These are phyloP conservation scores for Andrena fulva DNA, from an alignment of 2,888 invertebrate species.

Conservation along the genomic window DNA sequence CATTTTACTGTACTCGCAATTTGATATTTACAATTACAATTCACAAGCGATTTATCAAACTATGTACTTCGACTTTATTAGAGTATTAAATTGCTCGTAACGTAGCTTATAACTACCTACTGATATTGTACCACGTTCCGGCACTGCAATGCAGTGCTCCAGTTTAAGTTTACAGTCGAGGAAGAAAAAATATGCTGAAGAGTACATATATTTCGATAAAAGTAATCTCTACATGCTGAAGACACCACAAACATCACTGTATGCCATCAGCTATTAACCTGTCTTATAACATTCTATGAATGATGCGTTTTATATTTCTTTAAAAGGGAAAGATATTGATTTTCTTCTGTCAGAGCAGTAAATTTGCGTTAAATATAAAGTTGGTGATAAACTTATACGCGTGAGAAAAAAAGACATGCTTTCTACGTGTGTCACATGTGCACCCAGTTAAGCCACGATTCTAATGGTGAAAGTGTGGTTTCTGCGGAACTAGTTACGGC, in stretches of 20 bases:
- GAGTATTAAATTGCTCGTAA: slow-evolving; percentile 6
- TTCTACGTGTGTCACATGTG: neutral
- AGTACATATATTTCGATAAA: neutral
- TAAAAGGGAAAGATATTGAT: neutral
- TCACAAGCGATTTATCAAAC: slow-evolving; percentile 20
- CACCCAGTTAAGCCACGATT: neutral
- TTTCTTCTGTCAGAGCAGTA: neutral
- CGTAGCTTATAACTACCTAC: neutral
- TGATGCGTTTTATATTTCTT: neutral
- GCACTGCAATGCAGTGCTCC: slow-evolving; percentile 23
- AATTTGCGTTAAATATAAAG: neutral
- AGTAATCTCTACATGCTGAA: slow-evolving; percentile 2
- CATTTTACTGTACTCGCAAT: neutral
- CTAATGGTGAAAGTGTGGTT: neutral
- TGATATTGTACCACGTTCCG: neutral
- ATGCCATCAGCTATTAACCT: neutral
- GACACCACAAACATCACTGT: neutral
- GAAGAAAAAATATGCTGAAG: neutral
- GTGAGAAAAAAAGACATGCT: neutral
- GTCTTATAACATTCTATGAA: neutral
- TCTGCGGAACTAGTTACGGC: slow-evolving; percentile 35
- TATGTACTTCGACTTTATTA: neutral
- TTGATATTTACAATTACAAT: slow-evolving; percentile 13
- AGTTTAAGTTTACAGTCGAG: neutral
- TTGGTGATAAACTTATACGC: neutral